Evolutionary conservation across 2,888 invertebrate genomes (phyloP).

Genomic region (Saturnia japonica): DNA sequence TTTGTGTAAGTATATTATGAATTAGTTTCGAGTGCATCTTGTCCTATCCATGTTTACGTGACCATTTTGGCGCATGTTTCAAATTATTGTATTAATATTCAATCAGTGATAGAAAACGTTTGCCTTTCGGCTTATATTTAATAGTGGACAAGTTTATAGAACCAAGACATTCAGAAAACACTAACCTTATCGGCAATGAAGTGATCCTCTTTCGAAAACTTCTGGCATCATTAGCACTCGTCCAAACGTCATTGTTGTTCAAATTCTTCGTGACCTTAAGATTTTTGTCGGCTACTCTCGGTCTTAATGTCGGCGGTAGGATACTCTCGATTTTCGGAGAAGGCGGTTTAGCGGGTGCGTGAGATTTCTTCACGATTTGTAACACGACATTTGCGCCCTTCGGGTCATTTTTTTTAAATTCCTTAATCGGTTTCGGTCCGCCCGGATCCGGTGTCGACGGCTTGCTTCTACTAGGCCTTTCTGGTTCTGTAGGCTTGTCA

Average conservation of each 20-base stretch:
- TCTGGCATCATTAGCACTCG: constrained; percentile 57
- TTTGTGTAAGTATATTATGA: constrained; percentile 24
- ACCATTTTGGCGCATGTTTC: constrained; percentile 42
- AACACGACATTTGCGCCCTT: constrained; percentile 60
- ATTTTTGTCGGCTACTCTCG: constrained; percentile 52
- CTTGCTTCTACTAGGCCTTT: constrained; percentile 55
- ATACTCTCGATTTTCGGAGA: constrained; percentile 40
- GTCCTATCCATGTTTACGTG: constrained; percentile 8
- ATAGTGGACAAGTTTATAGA: neutral
- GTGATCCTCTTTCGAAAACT: constrained; percentile 49
- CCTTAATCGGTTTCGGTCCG: constrained; percentile 44
- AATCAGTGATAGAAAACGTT: constrained; percentile 39
- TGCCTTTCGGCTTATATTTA: neutral
- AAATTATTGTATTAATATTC: constrained; percentile 28
- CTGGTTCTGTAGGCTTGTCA: constrained; percentile 55
- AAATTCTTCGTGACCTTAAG: constrained; percentile 66
- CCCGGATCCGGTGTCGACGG: constrained; percentile 53
- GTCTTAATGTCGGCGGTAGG: constrained; percentile 66
- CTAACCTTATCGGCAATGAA: constrained; percentile 56
- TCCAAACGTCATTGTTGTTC: constrained; percentile 76
- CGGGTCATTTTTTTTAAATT: constrained; percentile 49
- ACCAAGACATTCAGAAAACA: constrained; percentile 5
- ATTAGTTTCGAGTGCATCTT: constrained; percentile 25
- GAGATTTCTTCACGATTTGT: constrained; percentile 69
- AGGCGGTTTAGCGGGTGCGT: constrained; percentile 46